phyloP scores from a whole-genome alignment of 2,888 invertebrate species.

The Rhorus exstirpatorius region DNA sequence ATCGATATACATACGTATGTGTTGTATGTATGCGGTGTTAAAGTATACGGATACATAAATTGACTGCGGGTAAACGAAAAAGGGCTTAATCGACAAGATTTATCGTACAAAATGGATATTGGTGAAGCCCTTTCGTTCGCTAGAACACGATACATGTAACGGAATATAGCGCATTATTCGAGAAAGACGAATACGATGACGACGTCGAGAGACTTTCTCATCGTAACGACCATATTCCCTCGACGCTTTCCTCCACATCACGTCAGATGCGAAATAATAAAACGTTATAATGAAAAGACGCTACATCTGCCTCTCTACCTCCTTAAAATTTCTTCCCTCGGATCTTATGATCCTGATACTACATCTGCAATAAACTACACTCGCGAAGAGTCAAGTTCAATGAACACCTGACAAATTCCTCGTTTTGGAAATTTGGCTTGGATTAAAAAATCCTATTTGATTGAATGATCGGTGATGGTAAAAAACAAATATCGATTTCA shows the following conservation, averaged over 20 bases:
- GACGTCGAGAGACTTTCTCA: constrained; percentile 36
- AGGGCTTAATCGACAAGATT: constrained; percentile 3
- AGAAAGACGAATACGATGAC: constrained; percentile 51
- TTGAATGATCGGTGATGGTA: no score
- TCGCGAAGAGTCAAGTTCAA: no score
- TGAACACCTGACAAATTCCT: no score
- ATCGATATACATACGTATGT: background rate
- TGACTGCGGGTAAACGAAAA: background rate
- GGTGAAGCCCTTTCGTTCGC: background rate
- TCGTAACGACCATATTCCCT: constrained; percentile 32
- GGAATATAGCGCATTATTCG: constrained; percentile 43
- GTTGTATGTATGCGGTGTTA: background rate
- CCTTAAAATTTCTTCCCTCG: background rate
- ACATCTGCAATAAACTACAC: no score
- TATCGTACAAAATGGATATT: background rate
- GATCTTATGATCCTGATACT: background rate
- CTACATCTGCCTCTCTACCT: constrained; percentile 19
- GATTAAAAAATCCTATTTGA: no score
- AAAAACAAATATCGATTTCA: no score
- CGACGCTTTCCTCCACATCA: constrained; percentile 7
- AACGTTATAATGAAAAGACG: constrained; percentile 59
- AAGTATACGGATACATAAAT: constrained; percentile 1
- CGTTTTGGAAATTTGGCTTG: no score
- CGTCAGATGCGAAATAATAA: constrained; percentile 34
- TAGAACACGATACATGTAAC: background rate